phyloP scores from a whole-genome alignment of 2,888 invertebrate species.

The Rosalia funebris region DNA sequence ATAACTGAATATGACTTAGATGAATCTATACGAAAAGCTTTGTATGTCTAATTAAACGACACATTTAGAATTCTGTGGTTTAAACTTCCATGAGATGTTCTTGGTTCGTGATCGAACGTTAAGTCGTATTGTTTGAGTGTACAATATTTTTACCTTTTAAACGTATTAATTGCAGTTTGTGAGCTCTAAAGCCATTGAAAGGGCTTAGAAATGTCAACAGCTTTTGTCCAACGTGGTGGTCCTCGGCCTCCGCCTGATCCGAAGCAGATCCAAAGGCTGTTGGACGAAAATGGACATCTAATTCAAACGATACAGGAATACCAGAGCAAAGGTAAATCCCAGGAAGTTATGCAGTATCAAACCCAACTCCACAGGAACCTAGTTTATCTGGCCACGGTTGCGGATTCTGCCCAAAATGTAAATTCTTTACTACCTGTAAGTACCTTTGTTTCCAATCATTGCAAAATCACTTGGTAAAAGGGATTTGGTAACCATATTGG shows the following conservation, averaged over 20 bases:
- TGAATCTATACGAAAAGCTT: too few species aligned
- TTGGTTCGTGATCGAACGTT: too few species aligned
- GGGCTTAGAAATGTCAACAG: slow-evolving; percentile 77
- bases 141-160: too few species aligned
- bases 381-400: slow-evolving; percentile 93
- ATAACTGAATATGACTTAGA: too few species aligned
- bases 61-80: too few species aligned
- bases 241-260: slow-evolving; percentile 81
- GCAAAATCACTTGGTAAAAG: neutral
- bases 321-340: slow-evolving; percentile 92
- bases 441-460: slow-evolving; percentile 29
- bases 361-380: slow-evolving; percentile 94
- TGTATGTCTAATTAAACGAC: too few species aligned
- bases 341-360: slow-evolving; percentile 94
- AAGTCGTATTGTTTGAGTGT: too few species aligned
- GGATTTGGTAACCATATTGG: neutral
- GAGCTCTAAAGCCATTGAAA: too few species aligned
- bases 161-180: too few species aligned
- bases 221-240: slow-evolving; percentile 78
- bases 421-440: slow-evolving; percentile 89
- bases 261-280: slow-evolving; percentile 91
- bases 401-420: slow-evolving; percentile 96
- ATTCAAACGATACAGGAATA: slow-evolving; percentile 97
- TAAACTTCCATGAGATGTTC: too few species aligned
- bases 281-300: slow-evolving; percentile 96